Conservation (phyloP, 2,113 vertebrate genomes). For the Anolis carolinensis region DNA sequence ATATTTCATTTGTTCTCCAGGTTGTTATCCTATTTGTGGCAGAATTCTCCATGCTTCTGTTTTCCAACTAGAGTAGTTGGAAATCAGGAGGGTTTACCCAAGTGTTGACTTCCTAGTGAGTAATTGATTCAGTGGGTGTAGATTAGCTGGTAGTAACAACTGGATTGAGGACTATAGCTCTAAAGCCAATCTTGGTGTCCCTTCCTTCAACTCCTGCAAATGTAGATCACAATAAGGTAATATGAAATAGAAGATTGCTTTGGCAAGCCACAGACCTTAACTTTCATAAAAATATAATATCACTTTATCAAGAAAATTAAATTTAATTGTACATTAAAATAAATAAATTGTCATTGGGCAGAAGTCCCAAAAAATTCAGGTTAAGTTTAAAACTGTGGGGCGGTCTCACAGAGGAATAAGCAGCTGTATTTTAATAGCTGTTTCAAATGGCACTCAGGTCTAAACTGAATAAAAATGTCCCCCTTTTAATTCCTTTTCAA, state of each 20-base stretch:
- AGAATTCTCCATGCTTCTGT: slow-evolving; percentile 5
- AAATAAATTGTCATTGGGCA: slow-evolving; percentile 35
- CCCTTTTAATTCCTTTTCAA: not conserved
- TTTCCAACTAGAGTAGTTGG: too few species aligned
- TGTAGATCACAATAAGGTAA: slow-evolving; percentile 80
- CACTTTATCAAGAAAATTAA: slow-evolving; percentile 55
- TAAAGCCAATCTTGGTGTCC: slow-evolving; percentile 37
- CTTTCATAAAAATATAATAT: slow-evolving; percentile 40
- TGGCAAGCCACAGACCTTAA: slow-evolving; percentile 67
- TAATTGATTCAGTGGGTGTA: not conserved
- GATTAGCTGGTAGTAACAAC: too few species aligned
- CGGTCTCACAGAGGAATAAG: not conserved
- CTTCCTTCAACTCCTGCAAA: slow-evolving; percentile 74
- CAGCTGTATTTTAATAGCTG: slow-evolving; percentile 15
- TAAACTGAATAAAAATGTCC: not conserved
- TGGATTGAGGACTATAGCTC: not conserved
- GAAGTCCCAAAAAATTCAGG: slow-evolving; percentile 44
- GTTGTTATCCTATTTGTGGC: not conserved
- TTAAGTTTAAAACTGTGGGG: not conserved
- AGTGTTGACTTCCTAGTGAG: not conserved
- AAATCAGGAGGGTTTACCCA: too few species aligned
- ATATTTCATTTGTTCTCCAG: not conserved
- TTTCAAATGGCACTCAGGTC: slow-evolving; percentile 37
- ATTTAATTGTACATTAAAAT: slow-evolving; percentile 49
- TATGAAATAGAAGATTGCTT: slow-evolving; percentile 79